Percentiles rank a stretch among this genome's conserved stretches.
These are phyloP conservation scores for Campylorhamphus procurvoides DNA, from an alignment of 2,113 vertebrate genomes.

Conservation along the genomic window DNA sequence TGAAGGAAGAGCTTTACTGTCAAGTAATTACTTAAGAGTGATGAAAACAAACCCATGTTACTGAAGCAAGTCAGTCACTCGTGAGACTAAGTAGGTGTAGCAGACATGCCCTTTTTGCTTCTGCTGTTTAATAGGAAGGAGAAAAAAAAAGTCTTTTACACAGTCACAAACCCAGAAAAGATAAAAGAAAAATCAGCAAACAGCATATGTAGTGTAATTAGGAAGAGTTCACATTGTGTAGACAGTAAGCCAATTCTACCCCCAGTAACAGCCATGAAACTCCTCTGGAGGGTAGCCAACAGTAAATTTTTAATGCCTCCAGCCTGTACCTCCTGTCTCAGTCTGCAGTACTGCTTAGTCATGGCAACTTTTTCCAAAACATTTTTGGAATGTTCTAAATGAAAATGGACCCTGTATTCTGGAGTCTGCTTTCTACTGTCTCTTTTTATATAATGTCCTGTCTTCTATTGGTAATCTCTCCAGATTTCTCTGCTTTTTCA, in stretches of 20 bases:
- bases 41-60: slow-evolving; percentile 29
- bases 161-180: neutral
- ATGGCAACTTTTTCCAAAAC: neutral
- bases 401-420: neutral
- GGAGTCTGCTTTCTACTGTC: neutral
- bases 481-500: neutral
- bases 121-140: neutral
- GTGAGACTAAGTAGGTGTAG: slow-evolving; percentile 9
- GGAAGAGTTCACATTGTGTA: neutral
- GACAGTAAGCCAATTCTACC: neutral
- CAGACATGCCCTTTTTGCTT: neutral
- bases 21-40: slow-evolving; percentile 51
- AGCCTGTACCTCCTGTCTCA: neutral
- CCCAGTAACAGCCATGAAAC: neutral
- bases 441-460: neutral
- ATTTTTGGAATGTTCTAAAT: neutral
- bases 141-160: neutral
- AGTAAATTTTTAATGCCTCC: neutral
- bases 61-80: slow-evolving; percentile 19
- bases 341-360: neutral
- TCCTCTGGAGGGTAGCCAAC: neutral
- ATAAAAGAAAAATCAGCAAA: neutral
- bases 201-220: neutral
- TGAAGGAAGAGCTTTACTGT: slow-evolving; percentile 37
- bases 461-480: neutral